These are phyloP conservation scores for Phoeniculus purpureus DNA, from an alignment of 2,797 vertebrate species.

Conservation along the genomic window DNA sequence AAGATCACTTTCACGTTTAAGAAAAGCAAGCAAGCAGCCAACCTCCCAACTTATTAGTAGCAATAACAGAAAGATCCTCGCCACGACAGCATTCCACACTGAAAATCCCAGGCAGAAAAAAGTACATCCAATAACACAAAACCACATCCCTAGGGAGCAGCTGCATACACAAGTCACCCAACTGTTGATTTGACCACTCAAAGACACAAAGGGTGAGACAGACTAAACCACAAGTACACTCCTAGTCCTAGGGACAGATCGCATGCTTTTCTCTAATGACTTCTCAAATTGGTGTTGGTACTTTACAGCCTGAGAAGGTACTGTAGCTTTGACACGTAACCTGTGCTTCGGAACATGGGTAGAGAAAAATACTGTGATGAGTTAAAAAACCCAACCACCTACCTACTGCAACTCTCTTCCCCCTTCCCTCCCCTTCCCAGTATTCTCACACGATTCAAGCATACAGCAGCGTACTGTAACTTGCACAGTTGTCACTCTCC, in stretches of 20 bases:
- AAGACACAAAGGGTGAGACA: not conserved
- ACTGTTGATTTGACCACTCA: not conserved
- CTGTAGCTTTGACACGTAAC: not conserved
- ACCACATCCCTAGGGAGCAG: not conserved
- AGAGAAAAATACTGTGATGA: not conserved
- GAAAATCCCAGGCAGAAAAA: not conserved
- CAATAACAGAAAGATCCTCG: not conserved
- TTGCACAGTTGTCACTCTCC: too few species aligned
- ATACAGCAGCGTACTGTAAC: constrained; percentile 13
- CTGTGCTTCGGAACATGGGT: not conserved
- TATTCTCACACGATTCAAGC: not conserved
- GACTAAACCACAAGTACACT: not conserved
- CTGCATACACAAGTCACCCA: not conserved
- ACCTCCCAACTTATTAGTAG: not conserved
- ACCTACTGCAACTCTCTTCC: not conserved
- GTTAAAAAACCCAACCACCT: not conserved
- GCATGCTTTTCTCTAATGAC: not conserved
- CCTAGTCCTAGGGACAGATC: not conserved
- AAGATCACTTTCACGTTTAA: not conserved
- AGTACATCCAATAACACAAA: not conserved
- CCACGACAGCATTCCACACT: not conserved
- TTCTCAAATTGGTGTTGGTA: not conserved
- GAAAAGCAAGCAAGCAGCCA: not conserved
- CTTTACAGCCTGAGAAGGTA: not conserved
- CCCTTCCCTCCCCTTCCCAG: not conserved